Evolutionary conservation across 1,140 invertebrate species (phyloP).

Genomic region (Magallana ariakensis): DNA sequence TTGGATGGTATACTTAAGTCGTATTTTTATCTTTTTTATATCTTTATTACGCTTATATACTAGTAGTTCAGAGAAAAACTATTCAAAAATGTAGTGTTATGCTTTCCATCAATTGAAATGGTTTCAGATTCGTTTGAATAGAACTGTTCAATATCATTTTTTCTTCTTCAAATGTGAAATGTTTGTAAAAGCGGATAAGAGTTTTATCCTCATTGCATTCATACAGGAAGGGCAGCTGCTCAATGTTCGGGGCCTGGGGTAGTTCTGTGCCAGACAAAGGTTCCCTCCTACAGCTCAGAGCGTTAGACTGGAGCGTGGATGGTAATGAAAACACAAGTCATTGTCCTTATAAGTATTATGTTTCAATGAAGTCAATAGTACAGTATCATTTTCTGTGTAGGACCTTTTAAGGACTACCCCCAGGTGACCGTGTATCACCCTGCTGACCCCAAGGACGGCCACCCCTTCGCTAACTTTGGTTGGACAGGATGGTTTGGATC

Average conservation of each 20-base stretch:
- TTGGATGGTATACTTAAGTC: no score
- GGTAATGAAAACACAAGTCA: conserved; percentile 25
- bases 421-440: conserved; percentile 74
- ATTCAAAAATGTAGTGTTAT: no score
- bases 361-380: no score
- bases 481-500: conserved; percentile 71
- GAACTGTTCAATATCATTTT: neutral
- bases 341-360: no score
- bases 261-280: conserved; percentile 52
- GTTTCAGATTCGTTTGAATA: no score
- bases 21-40: no score
- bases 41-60: neutral
- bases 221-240: conserved; percentile 71
- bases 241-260: conserved; percentile 74
- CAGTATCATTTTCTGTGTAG: conserved; percentile 39
- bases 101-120: no score
- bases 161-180: neutral
- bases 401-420: conserved; percentile 72
- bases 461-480: conserved; percentile 69
- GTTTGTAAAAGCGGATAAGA: no score
- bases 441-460: conserved; percentile 55
- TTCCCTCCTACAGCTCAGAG: conserved; percentile 68
- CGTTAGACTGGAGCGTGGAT: conserved; percentile 71
- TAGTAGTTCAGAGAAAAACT: no score
- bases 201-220: neutral